These are phyloP conservation scores for Lasiurus cinereus DNA, from an alignment of 2,113 vertebrate species.

Conservation along the genomic window DNA sequence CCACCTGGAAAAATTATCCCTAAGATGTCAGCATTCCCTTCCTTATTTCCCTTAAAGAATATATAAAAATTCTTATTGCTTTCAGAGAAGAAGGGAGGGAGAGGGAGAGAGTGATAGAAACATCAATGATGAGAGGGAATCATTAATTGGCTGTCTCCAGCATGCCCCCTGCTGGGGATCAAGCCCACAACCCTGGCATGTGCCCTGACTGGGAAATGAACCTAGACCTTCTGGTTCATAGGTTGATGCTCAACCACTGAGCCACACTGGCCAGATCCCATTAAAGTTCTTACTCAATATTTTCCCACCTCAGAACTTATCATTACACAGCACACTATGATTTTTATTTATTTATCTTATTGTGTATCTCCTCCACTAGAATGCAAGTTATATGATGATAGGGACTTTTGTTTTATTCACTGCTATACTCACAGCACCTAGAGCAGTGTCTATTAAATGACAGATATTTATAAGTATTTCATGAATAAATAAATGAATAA, in stretches of 20 bases:
- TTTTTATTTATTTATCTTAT: slow-evolving; percentile 42
- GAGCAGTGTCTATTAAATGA: not conserved
- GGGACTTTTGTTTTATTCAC: not conserved
- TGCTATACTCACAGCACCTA: not conserved
- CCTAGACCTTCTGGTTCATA: no score
- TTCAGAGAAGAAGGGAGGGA: no score
- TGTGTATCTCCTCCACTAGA: not conserved
- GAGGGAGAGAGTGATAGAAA: no score
- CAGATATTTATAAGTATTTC: not conserved
- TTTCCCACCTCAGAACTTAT: not conserved
- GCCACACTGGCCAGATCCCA: no score
- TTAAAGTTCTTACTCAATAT: not conserved
- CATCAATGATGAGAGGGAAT: no score
- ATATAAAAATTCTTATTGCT: no score
- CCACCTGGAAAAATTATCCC: not conserved
- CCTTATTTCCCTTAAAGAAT: not conserved
- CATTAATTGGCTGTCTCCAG: no score
- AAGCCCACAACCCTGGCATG: no score
- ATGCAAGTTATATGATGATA: not conserved
- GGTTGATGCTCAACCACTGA: no score
- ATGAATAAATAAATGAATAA: slow-evolving; percentile 20
- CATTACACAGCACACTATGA: not conserved
- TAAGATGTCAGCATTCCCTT: slow-evolving; percentile 21
- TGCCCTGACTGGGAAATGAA: no score
- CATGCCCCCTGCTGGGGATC: no score